A percentile compares a stretch with the other conserved stretches of the same genome.
Conservation (phyloP, 2,888 invertebrate species). For the Elysia crispata region DNA sequence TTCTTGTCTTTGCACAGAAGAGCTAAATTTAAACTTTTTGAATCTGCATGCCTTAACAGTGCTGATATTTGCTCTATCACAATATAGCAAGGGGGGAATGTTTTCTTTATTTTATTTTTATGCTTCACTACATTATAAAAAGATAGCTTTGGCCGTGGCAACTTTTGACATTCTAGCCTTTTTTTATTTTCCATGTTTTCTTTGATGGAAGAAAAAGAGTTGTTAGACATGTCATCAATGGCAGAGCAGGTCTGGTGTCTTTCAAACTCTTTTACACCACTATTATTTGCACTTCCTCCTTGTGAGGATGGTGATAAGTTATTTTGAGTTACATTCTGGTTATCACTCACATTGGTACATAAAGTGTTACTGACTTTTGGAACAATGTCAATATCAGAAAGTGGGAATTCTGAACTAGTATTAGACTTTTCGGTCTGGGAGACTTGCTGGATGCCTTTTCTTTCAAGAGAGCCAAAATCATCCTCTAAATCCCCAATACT, state of each 20-base stretch:
- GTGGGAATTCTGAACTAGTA: too few species aligned
- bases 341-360: too few species aligned
- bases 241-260: background rate
- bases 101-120: constrained; percentile 34
- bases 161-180: background rate
- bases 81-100: constrained; percentile 47
- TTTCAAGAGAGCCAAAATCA: too few species aligned
- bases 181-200: constrained; percentile 26
- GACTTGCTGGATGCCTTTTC: too few species aligned
- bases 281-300: too few species aligned
- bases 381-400: too few species aligned
- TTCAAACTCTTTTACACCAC: background rate
- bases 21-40: background rate
- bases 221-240: constrained; percentile 29
- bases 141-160: background rate
- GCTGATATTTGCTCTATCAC: constrained; percentile 11
- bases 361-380: too few species aligned
- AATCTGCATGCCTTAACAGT: too few species aligned
- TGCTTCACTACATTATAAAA: constrained; percentile 35
- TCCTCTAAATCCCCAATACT: too few species aligned
- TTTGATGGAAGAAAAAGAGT: constrained; percentile 38
- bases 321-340: too few species aligned
- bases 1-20: background rate
- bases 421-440: too few species aligned
- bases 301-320: too few species aligned